Evolutionary conservation across 1,140 invertebrate genomes (phyloP), one percentile per base, ranked within the genome.

Genomic region (Aradophagus sp.): DNA sequence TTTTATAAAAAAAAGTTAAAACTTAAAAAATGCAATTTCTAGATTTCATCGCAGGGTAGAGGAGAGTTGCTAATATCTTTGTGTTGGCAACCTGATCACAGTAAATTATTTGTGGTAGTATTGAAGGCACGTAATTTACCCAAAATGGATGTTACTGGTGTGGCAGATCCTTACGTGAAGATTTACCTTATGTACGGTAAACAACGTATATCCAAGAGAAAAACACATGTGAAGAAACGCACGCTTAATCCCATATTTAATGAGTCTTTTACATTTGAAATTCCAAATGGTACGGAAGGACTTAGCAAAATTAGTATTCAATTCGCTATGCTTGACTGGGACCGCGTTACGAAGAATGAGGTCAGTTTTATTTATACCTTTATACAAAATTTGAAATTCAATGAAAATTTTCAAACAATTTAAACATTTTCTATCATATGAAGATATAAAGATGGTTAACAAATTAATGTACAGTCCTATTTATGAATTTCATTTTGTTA

Each of bases 171-270:
- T 32, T 91, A 95, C 80, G 97, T 99, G 2, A 99, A 99, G 84
- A 96, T 99, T 78, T 99, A 99, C 86, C 88, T 99, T 70, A 87
- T 98, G 5, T 96, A 94, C 84, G 97, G 99, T 84, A 94, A 95
- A n/a, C 96, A 99, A 82, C 90, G 97, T 55, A 95, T 99, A 69
- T 95, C 95, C 31, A 99, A 99, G 87, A 99, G 99, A 89, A 99
- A 99, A 87, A 99, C 98, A 0, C 97, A 98, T 80, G 96, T 99
- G 15, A 99, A 99, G 88, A 99, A 98, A 82, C 90, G 96, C 20
- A 99, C 97, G 2, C 87, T 98, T 44, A 98, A 97, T 86, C 98
- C 98, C 0, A 96, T 99, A 36, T 99, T 98, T 87, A 99, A 99
- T 86, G 97, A 99, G 86, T 97, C 95, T 12, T 99, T 95, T 80